Evolutionary conservation across 2,797 vertebrate species (phyloP), one percentile per base, ranked within the genome.

Genomic region (Anisognathus igniventris): DNA sequence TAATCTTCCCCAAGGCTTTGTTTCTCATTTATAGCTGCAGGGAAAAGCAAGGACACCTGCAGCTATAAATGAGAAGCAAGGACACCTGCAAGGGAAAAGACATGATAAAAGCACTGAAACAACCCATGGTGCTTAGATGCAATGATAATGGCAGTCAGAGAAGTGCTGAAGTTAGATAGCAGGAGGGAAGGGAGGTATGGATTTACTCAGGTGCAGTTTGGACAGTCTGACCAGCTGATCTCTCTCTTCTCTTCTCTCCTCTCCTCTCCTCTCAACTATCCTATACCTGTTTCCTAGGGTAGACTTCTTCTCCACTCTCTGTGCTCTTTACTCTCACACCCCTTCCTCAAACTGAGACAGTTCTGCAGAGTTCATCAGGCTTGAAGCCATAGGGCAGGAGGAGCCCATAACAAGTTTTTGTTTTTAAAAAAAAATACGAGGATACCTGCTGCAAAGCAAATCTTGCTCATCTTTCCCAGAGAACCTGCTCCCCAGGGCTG

Each of bases 11-110:
- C 23, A 57, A 83, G 61, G 39, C 23, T 92, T 91, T 53, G 6
- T 82, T 93, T 81, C 71, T 79, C 33, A 48, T 77, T 93, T 92
- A 37, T 72, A 86, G 28, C 56, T 81, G 14, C 37, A 84, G 54
- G 14, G 14, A 54, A 82, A 93, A 92, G 58, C 61, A 88, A 84
- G n/a, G 76, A 68, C 39, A 42, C 28, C 30, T 44, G 37, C 50
- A 81, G 42, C 45, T n/a, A n/a, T n/a, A n/a, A n/a, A n/a, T n/a
- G n/a, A n/a, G n/a, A 93, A 92, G 58, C 61, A 88, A 84, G n/a
- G 76, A 68, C 39, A 42, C 28, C 30, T 44, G 37, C 50, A 81
- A 81, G n/a, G 62, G 65, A 92, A 85, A 93, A 94, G 71, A 35
- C 50, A 19, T 27, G 67, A 64, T 67, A 73, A 92, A 95, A 74